Evolutionary conservation across 2,113 vertebrate species (phyloP), one percentile per base, ranked within the genome.

Genomic region (Melanotaenia duboulayi): DNA sequence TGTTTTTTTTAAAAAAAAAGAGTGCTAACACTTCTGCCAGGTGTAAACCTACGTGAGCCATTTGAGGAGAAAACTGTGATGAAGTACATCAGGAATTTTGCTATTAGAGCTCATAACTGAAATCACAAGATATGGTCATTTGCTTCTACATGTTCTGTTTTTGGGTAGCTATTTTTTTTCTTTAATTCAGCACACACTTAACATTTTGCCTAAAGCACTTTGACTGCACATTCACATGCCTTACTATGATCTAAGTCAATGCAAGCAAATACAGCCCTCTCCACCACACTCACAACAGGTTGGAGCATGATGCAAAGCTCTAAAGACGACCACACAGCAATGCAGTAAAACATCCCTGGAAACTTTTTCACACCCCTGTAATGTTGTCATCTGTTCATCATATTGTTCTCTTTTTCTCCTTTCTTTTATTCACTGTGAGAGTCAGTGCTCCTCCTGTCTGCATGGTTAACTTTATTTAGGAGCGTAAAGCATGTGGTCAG

Each of bases 401-500:
- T 28, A 35, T 14, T 39, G n/a, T 42, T 54, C 44, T 52, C 51
- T 46, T 28, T 63, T 19, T 55, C 28, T 17, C 14, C 71, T 35
- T 50, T 44, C 23, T 69, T 39, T 65, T 48, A 28, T 62, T 50
- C 23, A 9, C 7, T 52, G 14, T 37, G 22, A 44, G 54, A 64
- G 54, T 64, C 35, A 12, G 23, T 49, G 16, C 35, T 54, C 74
- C 81, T 56, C 74, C 69, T 57, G 39, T 82, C 55, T 19, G 63
- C 59, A 49, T 40, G 70, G 62, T 86, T 80, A 84, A 78, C 65
- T 76, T 81, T 74, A 44, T 81, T 86, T 73, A 87, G 77, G 74
- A 78, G 82, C 81, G 89, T 76, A 78, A 78, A 80, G 79, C 72
- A 76, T 76, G 72, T 17, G 87, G 88, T 89, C 91, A 92, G 78